phyloP scores from a whole-genome alignment of 2,797 vertebrate genomes.

The Anguilla marmorata region DNA sequence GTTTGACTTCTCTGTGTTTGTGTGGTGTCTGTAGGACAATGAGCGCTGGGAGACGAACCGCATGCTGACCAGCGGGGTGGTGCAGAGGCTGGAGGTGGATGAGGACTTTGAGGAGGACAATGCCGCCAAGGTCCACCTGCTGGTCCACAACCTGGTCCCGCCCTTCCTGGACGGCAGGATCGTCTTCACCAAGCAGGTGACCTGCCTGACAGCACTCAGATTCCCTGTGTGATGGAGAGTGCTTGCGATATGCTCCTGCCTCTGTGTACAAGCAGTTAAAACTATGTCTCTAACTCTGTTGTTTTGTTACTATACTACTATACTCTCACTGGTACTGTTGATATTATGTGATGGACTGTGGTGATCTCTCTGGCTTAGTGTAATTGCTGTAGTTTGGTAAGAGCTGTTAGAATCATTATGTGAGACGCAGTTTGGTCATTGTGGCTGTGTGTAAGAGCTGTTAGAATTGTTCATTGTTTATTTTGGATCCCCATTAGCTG shows the following conservation, averaged over 20 bases:
- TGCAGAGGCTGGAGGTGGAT: slow-evolving; percentile 94
- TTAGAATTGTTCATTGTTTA: too few species aligned
- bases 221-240: not conserved
- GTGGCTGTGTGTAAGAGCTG: too few species aligned
- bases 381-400: too few species aligned
- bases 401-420: too few species aligned
- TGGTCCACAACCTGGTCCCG: slow-evolving; percentile 96
- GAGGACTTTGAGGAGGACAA: slow-evolving; percentile 99
- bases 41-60: slow-evolving; percentile 99
- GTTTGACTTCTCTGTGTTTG: not conserved
- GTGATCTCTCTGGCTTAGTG: too few species aligned
- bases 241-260: not conserved
- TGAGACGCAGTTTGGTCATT: too few species aligned
- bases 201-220: not conserved
- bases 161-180: slow-evolving; percentile 97
- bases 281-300: not conserved
- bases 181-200: slow-evolving; percentile 98
- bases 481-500: too few species aligned
- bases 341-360: too few species aligned
- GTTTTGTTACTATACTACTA: too few species aligned
- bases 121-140: slow-evolving; percentile 91
- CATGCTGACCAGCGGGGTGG: slow-evolving; percentile 98
- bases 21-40: slow-evolving; percentile 78
- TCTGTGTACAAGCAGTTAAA: not conserved
- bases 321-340: too few species aligned